phyloP scores from a whole-genome alignment of 2,113 vertebrate genomes.

The Odontophorus gujanensis region DNA sequence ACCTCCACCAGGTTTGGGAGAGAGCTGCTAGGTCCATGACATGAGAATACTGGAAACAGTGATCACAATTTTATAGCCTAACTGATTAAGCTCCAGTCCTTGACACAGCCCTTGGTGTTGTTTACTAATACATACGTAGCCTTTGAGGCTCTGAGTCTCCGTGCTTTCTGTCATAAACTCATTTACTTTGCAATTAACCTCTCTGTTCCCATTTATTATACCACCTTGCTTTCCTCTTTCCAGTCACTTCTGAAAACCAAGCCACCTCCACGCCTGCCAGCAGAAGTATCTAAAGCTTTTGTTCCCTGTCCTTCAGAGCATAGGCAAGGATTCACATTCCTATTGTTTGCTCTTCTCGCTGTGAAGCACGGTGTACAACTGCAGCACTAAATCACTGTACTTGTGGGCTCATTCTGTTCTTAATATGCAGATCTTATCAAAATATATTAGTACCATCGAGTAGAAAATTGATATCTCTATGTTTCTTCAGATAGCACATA shows the following conservation, averaged over 20 bases:
- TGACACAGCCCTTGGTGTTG: neutral
- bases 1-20: neutral
- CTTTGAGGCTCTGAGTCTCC: neutral
- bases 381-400: conserved; percentile 12
- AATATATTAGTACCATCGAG: conserved; percentile 33
- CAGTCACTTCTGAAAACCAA: neutral
- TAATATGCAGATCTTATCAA: conserved; percentile 64
- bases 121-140: neutral
- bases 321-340: conserved; percentile 3
- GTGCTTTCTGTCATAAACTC: neutral
- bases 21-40: neutral
- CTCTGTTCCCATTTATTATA: neutral
- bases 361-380: neutral
- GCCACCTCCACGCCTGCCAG: neutral
- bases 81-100: neutral
- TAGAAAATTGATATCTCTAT: conserved; percentile 31
- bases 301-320: conserved; percentile 14
- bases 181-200: conserved; percentile 43
- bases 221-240: neutral
- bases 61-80: neutral
- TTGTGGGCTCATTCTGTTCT: neutral
- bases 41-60: neutral
- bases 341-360: neutral
- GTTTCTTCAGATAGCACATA: conserved; percentile 27
- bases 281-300: neutral